Conservation (phyloP, 2,113 vertebrate species). For the Grallaria varia region DNA sequence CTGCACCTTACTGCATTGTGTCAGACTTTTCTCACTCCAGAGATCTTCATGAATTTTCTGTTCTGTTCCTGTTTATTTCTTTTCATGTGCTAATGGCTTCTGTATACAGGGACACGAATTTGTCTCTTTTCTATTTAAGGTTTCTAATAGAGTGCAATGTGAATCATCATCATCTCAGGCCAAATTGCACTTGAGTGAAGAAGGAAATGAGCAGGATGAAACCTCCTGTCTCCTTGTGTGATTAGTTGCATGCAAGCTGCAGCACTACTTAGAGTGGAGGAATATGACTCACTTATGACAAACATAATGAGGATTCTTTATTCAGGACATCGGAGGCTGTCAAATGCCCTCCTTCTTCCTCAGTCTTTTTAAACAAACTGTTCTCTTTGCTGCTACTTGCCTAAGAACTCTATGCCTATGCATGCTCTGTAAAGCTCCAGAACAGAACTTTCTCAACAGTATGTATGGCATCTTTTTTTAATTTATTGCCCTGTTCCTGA, state of each 20-base stretch:
- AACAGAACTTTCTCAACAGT: background rate
- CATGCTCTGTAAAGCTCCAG: background rate
- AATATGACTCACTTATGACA: background rate
- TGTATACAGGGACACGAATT: background rate
- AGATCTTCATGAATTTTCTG: background rate
- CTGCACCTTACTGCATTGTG: background rate
- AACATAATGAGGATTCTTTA: conserved; percentile 6
- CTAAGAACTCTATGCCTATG: background rate
- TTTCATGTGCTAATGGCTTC: background rate
- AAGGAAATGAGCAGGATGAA: conserved; percentile 16
- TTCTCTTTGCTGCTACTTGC: background rate
- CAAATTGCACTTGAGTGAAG: background rate
- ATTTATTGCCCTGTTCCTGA: background rate
- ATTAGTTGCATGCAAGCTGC: background rate
- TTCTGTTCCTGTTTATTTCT: background rate
- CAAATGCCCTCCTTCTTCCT: background rate
- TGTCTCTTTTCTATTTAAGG: background rate
- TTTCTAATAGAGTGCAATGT: background rate
- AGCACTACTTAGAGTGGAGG: background rate
- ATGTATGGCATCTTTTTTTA: background rate
- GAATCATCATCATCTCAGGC: background rate
- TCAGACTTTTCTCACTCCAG: background rate
- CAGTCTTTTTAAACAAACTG: background rate
- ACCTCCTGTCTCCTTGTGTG: background rate
- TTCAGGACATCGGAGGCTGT: background rate